Evolutionary conservation across 2,888 invertebrate genomes (phyloP), one percentile per base, ranked within the genome.

Genomic region (Noctua janthina): DNA sequence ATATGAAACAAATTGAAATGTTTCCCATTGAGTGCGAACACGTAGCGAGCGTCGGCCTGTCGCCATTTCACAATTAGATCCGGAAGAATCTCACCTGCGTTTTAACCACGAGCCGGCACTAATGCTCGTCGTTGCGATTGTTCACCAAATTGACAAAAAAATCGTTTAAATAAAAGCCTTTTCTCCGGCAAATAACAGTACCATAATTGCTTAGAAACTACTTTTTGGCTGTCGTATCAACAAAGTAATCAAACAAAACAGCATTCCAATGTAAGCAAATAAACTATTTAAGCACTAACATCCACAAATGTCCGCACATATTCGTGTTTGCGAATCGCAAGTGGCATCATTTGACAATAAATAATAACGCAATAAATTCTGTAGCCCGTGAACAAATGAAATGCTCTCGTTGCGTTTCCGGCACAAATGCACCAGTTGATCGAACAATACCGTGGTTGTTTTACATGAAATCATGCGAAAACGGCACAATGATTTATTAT

Each of bases 41-140:
- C 86, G 87, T 87, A 88, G 89, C 82, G 81, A 78, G 85, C 74
- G 81, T 74, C 89, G 87, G 84, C 85, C 90, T 91, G 92, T 93
- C 93, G 90, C 92, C 92, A 92, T 92, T 92, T 91, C 90, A 91
- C 95, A 94, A 95, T 96, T 96, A 96, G 96, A 96, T 96, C 92
- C 96, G 96, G 95, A 96, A 96, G 95, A 94, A 90, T 91, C 91
- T 93, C 91, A 92, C 90, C 90, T 89, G 91, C 88, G 92, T 92
- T 91, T 88, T 81, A 92, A 90, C 91, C 92, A 92, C 91, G 90
- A 90, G 94, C 39, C 93, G 93, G 92, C 92, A 93, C 93, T 95
- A 94, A 95, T 93, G 92, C 86, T 87, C 89, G 83, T 84, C 87
- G 84, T 85, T 88, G 86, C 90, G 89, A 91, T 92, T 91, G 91